Percentiles rank a stretch among this genome's conserved stretches.
Evolutionary conservation across 2,888 invertebrate genomes (phyloP).

Genomic region (Perizoma flavofasciatum): DNA sequence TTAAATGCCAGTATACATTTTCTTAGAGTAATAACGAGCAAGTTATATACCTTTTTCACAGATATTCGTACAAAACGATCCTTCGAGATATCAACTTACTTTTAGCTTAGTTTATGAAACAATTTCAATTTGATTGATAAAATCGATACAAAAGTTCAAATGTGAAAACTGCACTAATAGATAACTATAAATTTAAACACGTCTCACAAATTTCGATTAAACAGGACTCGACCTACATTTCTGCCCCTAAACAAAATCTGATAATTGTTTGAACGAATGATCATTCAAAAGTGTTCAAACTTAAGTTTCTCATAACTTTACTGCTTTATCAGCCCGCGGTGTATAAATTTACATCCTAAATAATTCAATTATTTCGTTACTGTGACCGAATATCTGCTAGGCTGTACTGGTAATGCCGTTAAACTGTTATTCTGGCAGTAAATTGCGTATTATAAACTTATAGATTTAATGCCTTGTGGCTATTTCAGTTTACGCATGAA

Average conservation of each 20-base stretch:
- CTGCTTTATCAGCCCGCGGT: conserved; percentile 31
- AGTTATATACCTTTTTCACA: neutral
- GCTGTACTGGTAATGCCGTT: conserved; percentile 25
- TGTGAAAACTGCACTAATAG: no score
- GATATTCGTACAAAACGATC: neutral
- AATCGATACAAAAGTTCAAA: no score
- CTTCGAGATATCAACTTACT: no score
- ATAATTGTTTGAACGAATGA: conserved; percentile 15
- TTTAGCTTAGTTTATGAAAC: no score
- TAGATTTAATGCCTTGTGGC: conserved; percentile 51
- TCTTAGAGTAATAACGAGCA: conserved; percentile 31
- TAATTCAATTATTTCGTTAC: conserved; percentile 33
- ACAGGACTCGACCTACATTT: no score
- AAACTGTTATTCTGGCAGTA: conserved; percentile 34
- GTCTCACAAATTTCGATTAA: no score
- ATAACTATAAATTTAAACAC: no score
- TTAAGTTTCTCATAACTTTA: conserved; percentile 27
- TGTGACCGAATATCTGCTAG: conserved; percentile 31
- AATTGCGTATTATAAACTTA: conserved; percentile 36
- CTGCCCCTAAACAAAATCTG: no score
- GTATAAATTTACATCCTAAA: conserved; percentile 31
- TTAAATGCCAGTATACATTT: conserved; percentile 59
- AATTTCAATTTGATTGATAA: no score
- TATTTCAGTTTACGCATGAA: conserved; percentile 56
- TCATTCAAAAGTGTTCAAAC: conserved; percentile 33